Evolutionary conservation across 53 echinoderm and acorn worm genomes (phyloP), one percentile per base, ranked within the genome.

Genomic region (Patiria pectinifera): DNA sequence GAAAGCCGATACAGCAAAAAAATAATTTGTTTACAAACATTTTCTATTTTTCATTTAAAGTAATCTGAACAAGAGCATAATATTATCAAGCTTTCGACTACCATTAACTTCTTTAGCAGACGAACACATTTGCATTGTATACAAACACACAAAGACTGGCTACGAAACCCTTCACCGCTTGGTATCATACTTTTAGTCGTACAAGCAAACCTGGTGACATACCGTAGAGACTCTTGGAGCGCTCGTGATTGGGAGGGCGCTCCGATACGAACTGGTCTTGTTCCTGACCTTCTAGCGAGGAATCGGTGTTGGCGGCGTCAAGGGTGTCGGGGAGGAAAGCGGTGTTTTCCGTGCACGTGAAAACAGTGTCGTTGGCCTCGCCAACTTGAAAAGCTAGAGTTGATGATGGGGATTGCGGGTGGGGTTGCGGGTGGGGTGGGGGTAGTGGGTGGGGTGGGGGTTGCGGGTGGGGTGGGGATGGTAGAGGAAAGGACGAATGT

Each of bases 191-290:
- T 18, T 78, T 78, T 15, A 11, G 74, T 23, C 24, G 74, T 5
- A n/a, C n/a, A 74, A 74, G 24, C 74, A 24, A 45, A 45, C 45
- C 4, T 46, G 45, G 3, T 21, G 69, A 90, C 90, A 66, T 90
- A 90, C 90, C 90, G 59, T 80, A 45, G 0, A 80, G 81, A 26
- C 90, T 90, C 90, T 47, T 80, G 46, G 90, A 90, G 13, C 90
- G 90, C 48, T 90, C 90, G 48, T 90, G 90, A 61, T 47, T 44
- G 48, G 63, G 90, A 66, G 80, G 69, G 66, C 82, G 90, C 16
- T 66, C 80, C 0, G 81, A 90, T 2, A 22, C 6, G 18, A 60
- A 8, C 78, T 78, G 88, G 78, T 43, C 76, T 24, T 43, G 23
- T 14, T 88, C 88, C 88, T 24, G 78, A 22, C 16, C 78, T 61